Conservation (phyloP, 2,888 invertebrate species). For the Drosophila mayaguana region DNA sequence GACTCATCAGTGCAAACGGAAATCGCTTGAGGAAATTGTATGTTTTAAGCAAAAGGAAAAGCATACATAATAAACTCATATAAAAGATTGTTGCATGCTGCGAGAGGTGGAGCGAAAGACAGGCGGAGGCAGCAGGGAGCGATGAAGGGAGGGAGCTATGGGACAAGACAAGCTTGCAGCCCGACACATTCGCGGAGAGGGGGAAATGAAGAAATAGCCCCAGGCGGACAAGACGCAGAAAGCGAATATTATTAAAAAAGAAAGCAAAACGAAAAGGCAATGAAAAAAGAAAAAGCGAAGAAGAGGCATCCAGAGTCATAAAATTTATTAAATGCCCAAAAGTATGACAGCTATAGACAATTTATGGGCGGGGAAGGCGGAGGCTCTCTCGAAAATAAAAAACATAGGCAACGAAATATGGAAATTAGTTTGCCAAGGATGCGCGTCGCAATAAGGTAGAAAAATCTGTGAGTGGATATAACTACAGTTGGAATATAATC, state of each 20-base stretch:
- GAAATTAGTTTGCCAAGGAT: slow-evolving; percentile 45
- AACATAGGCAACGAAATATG: slow-evolving; percentile 34
- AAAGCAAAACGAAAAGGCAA: slow-evolving; percentile 28
- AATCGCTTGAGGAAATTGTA: slow-evolving; percentile 82
- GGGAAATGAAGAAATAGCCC: slow-evolving; percentile 30
- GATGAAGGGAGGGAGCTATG: background rate
- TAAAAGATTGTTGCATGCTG: slow-evolving; percentile 78
- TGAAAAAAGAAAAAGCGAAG: slow-evolving; percentile 23
- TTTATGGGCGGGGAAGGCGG: slow-evolving; percentile 54
- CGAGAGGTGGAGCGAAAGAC: slow-evolving; percentile 16
- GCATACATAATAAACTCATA: slow-evolving; percentile 80
- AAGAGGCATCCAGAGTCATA: slow-evolving; percentile 57
- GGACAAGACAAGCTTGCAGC: slow-evolving; percentile 39
- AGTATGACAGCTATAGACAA: slow-evolving; percentile 79
- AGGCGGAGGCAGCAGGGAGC: background rate
- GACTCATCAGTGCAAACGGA: slow-evolving; percentile 80
- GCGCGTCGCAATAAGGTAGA: slow-evolving; percentile 14
- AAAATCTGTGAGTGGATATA: slow-evolving; percentile 26
- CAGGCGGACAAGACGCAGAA: slow-evolving; percentile 61
- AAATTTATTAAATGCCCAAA: slow-evolving; percentile 79
- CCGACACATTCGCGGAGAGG: slow-evolving; percentile 52
- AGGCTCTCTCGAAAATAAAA: background rate
- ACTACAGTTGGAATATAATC: slow-evolving; percentile 14
- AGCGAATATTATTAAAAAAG: slow-evolving; percentile 72
- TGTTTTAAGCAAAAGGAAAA: slow-evolving; percentile 75